Evolutionary conservation across 2,113 vertebrate genomes (phyloP).

Genomic region (Phrynosoma platyrhinos): DNA sequence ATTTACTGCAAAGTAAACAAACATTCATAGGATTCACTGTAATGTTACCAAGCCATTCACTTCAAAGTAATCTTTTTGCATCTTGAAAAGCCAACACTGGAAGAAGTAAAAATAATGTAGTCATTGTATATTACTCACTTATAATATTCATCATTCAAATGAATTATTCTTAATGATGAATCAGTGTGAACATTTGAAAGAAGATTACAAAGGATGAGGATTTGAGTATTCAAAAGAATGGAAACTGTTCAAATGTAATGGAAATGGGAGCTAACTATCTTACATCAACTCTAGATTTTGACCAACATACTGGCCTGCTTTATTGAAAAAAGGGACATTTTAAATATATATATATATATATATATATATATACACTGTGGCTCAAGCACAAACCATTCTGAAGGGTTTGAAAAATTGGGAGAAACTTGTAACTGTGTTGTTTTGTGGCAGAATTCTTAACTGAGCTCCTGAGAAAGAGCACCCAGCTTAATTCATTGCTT

Average conservation of each 20-base stretch:
- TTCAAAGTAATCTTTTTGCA: not conserved
- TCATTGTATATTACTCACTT: not conserved
- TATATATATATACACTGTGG: not conserved
- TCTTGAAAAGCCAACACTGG: not conserved
- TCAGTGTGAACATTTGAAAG: not conserved
- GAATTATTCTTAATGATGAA: not conserved
- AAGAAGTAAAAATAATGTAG: not conserved
- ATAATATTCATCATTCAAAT: not conserved
- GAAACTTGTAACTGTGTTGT: conserved; percentile 48
- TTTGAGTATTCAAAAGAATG: not conserved
- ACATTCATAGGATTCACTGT: not conserved
- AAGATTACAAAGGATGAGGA: not conserved
- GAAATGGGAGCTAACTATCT: not conserved
- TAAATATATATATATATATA: accelerated
- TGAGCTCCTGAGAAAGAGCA: conserved; percentile 55
- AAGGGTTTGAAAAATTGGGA: conserved; percentile 30
- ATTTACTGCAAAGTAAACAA: not conserved
- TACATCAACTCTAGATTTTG: not conserved
- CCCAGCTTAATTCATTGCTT: conserved; percentile 64
- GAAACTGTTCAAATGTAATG: not conserved
- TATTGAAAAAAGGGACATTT: conserved; percentile 47
- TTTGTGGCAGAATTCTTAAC: conserved; percentile 49
- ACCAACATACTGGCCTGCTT: not conserved
- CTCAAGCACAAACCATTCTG: not conserved
- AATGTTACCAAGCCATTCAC: not conserved